Evolutionary conservation across 1,140 invertebrate species (phyloP).

Genomic region (Caenorhabditis brenneri): DNA sequence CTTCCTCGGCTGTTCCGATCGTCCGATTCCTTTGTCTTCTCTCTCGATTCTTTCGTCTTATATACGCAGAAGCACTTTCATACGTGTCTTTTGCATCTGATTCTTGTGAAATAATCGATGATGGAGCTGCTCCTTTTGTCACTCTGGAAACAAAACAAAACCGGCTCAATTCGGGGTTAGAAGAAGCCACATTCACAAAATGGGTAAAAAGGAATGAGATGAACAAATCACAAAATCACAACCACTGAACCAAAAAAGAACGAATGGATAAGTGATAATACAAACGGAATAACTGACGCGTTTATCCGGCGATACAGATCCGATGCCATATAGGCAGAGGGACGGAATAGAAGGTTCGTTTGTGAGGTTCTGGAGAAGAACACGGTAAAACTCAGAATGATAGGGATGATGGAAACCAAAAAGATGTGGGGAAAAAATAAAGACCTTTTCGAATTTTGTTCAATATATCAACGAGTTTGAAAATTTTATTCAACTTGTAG

Average conservation of each 20-base stretch:
- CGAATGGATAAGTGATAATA: not conserved
- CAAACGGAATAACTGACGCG: constrained; percentile 17
- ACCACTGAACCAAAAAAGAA: constrained; percentile 19
- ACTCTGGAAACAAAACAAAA: constrained; percentile 38
- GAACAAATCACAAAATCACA: constrained; percentile 4
- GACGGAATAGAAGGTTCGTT: constrained; percentile 39
- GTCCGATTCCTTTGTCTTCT: constrained; percentile 65
- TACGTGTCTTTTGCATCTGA: constrained; percentile 53
- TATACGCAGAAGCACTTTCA: constrained; percentile 68
- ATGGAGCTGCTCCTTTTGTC: constrained; percentile 27
- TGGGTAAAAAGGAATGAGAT: not conserved
- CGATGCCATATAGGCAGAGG: constrained; percentile 31
- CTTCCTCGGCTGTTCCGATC: constrained; percentile 65
- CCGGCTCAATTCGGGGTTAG: constrained; percentile 5
- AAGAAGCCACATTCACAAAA: constrained; percentile 37
- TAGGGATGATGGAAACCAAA: not conserved
- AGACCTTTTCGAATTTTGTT: no score
- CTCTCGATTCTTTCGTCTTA: constrained; percentile 69
- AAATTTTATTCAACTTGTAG: no score
- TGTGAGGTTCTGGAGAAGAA: constrained; percentile 27
- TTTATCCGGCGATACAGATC: constrained; percentile 41
- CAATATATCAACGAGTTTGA: no score
- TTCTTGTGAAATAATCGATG: not conserved
- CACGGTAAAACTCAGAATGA: not conserved
- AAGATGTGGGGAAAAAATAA: no score